Conservation (phyloP, 2,113 vertebrate genomes). For the Hippocampus abdominalis region DNA sequence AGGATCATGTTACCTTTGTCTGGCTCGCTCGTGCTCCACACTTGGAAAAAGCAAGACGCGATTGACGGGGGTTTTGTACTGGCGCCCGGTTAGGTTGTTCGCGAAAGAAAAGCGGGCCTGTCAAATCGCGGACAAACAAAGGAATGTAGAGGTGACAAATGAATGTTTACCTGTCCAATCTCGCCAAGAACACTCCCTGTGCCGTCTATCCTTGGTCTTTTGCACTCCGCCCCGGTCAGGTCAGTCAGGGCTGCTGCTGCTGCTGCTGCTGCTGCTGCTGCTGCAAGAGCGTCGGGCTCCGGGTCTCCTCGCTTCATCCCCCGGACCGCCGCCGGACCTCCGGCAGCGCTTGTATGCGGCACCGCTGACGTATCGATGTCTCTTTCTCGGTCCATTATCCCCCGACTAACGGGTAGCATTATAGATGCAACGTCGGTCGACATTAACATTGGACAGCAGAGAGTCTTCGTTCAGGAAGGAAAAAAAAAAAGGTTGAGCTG, state of each 20-base stretch:
- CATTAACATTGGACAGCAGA: slow-evolving; percentile 73
- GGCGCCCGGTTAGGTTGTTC: slow-evolving; percentile 35
- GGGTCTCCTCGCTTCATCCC: slow-evolving; percentile 75
- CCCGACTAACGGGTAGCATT: slow-evolving; percentile 73
- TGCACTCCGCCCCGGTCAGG: slow-evolving; percentile 69
- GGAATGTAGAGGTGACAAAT: background rate
- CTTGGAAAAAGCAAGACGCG: slow-evolving; percentile 12
- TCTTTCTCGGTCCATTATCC: slow-evolving; percentile 71
- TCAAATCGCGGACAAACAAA: slow-evolving; percentile 39
- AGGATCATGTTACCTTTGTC: slow-evolving; percentile 74
- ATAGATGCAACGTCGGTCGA: slow-evolving; percentile 76
- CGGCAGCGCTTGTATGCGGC: slow-evolving; percentile 48
- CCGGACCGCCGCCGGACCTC: slow-evolving; percentile 63
- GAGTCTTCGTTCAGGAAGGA: slow-evolving; percentile 47
- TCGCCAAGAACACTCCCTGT: slow-evolving; percentile 60
- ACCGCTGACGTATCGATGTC: slow-evolving; percentile 66
- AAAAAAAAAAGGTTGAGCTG: slow-evolving; percentile 4
- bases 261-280: slow-evolving; percentile 57
- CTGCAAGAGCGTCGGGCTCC: slow-evolving; percentile 70
- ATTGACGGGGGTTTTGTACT: slow-evolving; percentile 23
- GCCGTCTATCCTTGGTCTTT: slow-evolving; percentile 74
- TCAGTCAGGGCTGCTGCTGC: slow-evolving; percentile 60
- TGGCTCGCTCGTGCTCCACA: slow-evolving; percentile 40
- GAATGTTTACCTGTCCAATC: slow-evolving; percentile 65
- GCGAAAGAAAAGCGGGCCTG: slow-evolving; percentile 24